A percentile compares a stretch with the other conserved stretches of the same genome.
These are phyloP conservation scores for Aphelenchoides fujianensis DNA, from an alignment of 1,140 invertebrate genomes.

Conservation along the genomic window DNA sequence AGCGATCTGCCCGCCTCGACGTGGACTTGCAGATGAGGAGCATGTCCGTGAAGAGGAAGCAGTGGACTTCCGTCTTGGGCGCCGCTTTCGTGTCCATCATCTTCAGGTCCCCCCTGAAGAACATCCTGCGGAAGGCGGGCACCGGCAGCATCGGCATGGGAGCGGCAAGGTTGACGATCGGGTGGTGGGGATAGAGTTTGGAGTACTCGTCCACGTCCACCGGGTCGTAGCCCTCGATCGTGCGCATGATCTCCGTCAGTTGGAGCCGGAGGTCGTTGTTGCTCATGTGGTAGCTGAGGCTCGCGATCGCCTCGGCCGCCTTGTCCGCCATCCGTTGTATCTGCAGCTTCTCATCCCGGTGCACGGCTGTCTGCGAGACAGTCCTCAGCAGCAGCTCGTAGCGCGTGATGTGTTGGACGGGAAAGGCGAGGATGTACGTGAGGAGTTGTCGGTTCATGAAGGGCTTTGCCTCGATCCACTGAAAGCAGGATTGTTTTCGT, in stretches of 20 bases:
- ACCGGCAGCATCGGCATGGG: not conserved
- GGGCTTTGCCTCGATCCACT: slow-evolving; percentile 86
- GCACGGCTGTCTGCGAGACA: slow-evolving; percentile 76
- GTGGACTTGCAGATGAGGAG: slow-evolving; percentile 80
- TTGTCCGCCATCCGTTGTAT: slow-evolving; percentile 71
- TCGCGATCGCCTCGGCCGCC: slow-evolving; percentile 78
- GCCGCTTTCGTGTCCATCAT: slow-evolving; percentile 5
- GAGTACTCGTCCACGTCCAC: slow-evolving; percentile 66
- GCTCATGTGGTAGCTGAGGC: slow-evolving; percentile 77
- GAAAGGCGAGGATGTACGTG: slow-evolving; percentile 84
- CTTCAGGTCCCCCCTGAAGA: slow-evolving; percentile 13
- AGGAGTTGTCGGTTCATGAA: slow-evolving; percentile 81
- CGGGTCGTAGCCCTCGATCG: slow-evolving; percentile 83
- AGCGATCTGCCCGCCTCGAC: slow-evolving; percentile 70
- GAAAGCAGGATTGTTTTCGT: slow-evolving; percentile 36
- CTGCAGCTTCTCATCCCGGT: slow-evolving; percentile 63
- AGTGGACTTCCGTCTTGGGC: slow-evolving; percentile 77
- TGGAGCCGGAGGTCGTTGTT: slow-evolving; percentile 79
- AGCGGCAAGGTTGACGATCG: not conserved
- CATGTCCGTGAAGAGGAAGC: slow-evolving; percentile 83
- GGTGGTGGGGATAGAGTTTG: slow-evolving; percentile 16
- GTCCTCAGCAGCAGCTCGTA: slow-evolving; percentile 87
- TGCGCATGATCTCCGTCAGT: slow-evolving; percentile 71
- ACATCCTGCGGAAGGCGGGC: not conserved
- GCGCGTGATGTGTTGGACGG: slow-evolving; percentile 91